Evolutionary conservation across 2,113 vertebrate genomes (phyloP).

Genomic region (Prinia subflava): DNA sequence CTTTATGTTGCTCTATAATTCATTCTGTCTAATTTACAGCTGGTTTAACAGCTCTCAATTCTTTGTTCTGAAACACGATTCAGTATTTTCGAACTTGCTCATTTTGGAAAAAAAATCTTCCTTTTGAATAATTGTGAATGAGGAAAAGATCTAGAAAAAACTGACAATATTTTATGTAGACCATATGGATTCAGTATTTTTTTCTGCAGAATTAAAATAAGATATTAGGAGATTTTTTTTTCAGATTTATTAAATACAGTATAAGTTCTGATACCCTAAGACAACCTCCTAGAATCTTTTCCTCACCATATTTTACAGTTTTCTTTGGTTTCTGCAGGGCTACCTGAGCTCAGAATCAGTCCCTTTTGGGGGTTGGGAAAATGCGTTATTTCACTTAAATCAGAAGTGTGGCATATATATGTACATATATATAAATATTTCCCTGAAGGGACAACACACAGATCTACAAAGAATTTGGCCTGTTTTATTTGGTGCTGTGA

Average conservation of each 20-base stretch:
- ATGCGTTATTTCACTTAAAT: slow-evolving; percentile 80
- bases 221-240: neutral
- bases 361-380: slow-evolving; percentile 56
- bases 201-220: slow-evolving; percentile 5
- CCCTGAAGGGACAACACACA: slow-evolving; percentile 70
- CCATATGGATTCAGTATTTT: neutral
- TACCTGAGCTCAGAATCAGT: slow-evolving; percentile 80
- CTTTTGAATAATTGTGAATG: neutral
- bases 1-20: slow-evolving; percentile 46
- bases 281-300: slow-evolving; percentile 66
- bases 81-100: neutral
- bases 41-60: slow-evolving; percentile 38
- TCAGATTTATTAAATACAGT: neutral
- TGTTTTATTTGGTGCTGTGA: slow-evolving; percentile 55
- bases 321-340: slow-evolving; percentile 67
- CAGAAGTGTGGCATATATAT: slow-evolving; percentile 64
- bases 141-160: neutral
- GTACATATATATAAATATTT: neutral
- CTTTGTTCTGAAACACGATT: slow-evolving; percentile 17
- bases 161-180: neutral
- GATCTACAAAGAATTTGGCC: slow-evolving; percentile 67
- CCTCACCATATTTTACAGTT: slow-evolving; percentile 59
- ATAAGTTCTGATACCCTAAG: neutral
- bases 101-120: neutral
- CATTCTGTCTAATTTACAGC: slow-evolving; percentile 29